A percentile compares a stretch with the other conserved stretches of the same genome.
phyloP scores from a whole-genome alignment of 2,888 invertebrate species.

The Calliopum simillimum region DNA sequence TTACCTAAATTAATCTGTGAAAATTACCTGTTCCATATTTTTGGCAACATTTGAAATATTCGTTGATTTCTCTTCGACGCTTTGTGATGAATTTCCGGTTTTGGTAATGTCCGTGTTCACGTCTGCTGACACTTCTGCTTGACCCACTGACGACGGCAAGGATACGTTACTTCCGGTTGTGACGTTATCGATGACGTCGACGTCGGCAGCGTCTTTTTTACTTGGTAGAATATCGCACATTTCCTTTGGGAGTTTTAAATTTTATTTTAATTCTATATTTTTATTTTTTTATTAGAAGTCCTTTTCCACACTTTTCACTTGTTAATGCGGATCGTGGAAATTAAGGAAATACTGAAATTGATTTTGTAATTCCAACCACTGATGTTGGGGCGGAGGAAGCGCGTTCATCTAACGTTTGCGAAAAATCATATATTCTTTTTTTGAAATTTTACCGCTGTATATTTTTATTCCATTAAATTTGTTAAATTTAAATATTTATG shows the following conservation, averaged over 20 bases:
- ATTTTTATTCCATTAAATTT: background rate
- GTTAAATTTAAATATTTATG: background rate
- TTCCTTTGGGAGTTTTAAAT: background rate
- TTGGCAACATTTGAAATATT: slow-evolving; percentile 29
- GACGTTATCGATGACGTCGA: slow-evolving; percentile 1
- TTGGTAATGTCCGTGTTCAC: background rate
- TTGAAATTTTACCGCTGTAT: background rate
- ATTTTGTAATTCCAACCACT: too few relatives aligned
- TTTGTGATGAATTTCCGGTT: background rate
- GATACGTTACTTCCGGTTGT: slow-evolving; percentile 12
- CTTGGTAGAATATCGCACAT: slow-evolving; percentile 21
- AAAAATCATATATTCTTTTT: background rate
- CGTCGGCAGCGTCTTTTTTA: slow-evolving; percentile 12
- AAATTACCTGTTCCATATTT: slow-evolving; percentile 22
- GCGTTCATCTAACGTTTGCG: too few relatives aligned
- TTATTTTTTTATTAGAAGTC: background rate
- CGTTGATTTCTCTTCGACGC: background rate
- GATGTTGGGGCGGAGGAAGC: too few relatives aligned
- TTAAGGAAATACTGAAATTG: too few relatives aligned
- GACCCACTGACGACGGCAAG: slow-evolving; percentile 22
- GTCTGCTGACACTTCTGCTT: slow-evolving; percentile 12
- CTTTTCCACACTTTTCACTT: background rate
- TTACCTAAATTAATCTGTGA: background rate
- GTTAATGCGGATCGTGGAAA: background rate
- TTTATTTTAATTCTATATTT: background rate